Conservation (phyloP, 2,888 invertebrate species). For the Cylloceria caligata region DNA sequence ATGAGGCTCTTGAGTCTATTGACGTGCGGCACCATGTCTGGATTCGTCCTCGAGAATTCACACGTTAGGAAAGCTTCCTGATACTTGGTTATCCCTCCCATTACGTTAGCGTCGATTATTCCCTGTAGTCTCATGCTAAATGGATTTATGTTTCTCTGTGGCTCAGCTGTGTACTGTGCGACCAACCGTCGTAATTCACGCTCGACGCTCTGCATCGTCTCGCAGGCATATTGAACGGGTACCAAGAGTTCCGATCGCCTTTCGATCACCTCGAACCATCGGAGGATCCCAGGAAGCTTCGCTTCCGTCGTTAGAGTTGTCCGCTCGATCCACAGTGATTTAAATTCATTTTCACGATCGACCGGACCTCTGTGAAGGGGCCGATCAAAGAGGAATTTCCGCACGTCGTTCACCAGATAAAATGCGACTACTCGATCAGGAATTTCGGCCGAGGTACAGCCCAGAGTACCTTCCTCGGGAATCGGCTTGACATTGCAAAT, state of each 20-base stretch:
- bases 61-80: slow-evolving; percentile 96
- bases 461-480: slow-evolving; percentile 88
- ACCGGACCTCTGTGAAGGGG: slow-evolving; percentile 95
- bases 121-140: slow-evolving; percentile 97
- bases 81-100: slow-evolving; percentile 97
- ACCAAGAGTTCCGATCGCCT: slow-evolving; percentile 91
- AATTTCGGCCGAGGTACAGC: slow-evolving; percentile 87
- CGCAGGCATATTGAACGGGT: slow-evolving; percentile 95
- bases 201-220: slow-evolving; percentile 96
- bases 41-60: slow-evolving; percentile 89
- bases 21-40: slow-evolving; percentile 87
- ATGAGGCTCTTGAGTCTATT: slow-evolving; percentile 89
- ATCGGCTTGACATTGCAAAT: slow-evolving; percentile 97
- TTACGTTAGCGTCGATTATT: slow-evolving; percentile 97
- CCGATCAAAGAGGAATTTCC: slow-evolving; percentile 95
- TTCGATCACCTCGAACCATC: slow-evolving; percentile 97
- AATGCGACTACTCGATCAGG: slow-evolving; percentile 95
- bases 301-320: slow-evolving; percentile 93
- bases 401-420: slow-evolving; percentile 96
- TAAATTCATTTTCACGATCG: slow-evolving; percentile 98
- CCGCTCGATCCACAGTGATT: slow-evolving; percentile 97
- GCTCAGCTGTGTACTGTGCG: slow-evolving; percentile 92
- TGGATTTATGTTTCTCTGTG: slow-evolving; percentile 94
- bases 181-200: slow-evolving; percentile 93
- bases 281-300: slow-evolving; percentile 95